Evolutionary conservation across 92 coral and sea anemone species (phyloP).

Genomic region (Phenganax marumi): DNA sequence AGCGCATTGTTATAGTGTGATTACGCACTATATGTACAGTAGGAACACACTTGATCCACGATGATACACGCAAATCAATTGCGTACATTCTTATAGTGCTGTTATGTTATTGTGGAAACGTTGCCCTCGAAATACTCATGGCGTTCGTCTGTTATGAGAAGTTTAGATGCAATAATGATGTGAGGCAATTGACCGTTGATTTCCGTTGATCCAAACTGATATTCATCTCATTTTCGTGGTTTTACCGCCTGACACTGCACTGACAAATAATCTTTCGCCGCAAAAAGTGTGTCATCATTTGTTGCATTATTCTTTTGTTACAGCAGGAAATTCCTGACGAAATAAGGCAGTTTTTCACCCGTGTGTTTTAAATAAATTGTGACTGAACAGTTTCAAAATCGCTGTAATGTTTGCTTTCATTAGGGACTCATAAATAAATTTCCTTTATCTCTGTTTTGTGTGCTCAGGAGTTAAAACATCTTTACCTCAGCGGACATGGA

Average conservation of each 20-base stretch:
- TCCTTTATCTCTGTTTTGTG: not conserved
- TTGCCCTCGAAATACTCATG: not conserved
- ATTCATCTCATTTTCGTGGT: conserved; percentile 8
- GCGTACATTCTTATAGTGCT: not conserved
- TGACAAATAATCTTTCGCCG: not conserved
- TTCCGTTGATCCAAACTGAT: not conserved
- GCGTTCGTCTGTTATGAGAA: not conserved
- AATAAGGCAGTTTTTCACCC: too few relatives aligned
- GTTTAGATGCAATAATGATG: not conserved
- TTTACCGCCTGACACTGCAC: not conserved
- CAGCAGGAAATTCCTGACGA: not conserved
- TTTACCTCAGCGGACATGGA: not conserved
- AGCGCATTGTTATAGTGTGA: too few relatives aligned
- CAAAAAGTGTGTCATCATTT: not conserved
- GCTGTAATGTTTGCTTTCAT: not conserved
- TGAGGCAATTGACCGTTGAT: too few relatives aligned
- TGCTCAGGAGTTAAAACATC: not conserved
- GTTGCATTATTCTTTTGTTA: not conserved
- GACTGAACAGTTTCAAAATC: not conserved
- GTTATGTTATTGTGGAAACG: not conserved
- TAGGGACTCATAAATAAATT: not conserved
- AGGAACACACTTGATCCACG: too few relatives aligned
- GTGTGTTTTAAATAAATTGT: not conserved
- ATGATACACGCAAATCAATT: too few relatives aligned
- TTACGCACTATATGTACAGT: too few relatives aligned